phyloP scores from a whole-genome alignment of 2,113 vertebrate species.

The Cyprinodon variegatus region DNA sequence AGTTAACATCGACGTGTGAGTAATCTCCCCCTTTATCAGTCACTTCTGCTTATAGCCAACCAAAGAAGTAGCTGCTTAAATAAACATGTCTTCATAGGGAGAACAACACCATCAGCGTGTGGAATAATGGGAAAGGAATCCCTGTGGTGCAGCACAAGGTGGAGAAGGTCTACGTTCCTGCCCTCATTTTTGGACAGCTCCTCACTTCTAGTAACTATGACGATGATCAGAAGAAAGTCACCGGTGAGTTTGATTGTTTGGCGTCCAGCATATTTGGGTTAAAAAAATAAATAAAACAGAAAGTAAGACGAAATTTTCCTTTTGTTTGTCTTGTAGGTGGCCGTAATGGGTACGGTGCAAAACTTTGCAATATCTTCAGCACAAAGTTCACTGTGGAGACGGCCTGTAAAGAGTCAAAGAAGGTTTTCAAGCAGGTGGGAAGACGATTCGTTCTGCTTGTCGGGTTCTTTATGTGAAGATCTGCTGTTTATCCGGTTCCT shows the following conservation, averaged over 20 bases:
- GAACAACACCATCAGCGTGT: slow-evolving; percentile 93
- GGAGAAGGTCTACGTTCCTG: slow-evolving; percentile 96
- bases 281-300: not conserved
- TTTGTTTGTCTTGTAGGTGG: slow-evolving; percentile 82
- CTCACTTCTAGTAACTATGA: slow-evolving; percentile 98
- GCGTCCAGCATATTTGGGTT: too few species aligned
- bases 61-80: not conserved
- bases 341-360: slow-evolving; percentile 98
- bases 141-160: slow-evolving; percentile 97
- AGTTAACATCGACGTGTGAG: slow-evolving; percentile 93
- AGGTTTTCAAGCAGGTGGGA: slow-evolving; percentile 90
- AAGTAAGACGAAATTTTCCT: not conserved
- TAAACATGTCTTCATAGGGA: slow-evolving; percentile 78
- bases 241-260: slow-evolving; percentile 80
- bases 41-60: not conserved
- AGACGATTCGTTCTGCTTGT: accelerated
- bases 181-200: slow-evolving; percentile 98
- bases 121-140: slow-evolving; percentile 98
- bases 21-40: slow-evolving; percentile 37
- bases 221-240: slow-evolving; percentile 97
- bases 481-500: not conserved
- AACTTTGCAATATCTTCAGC: slow-evolving; percentile 98
- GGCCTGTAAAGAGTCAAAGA: slow-evolving; percentile 89
- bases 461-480: not conserved
- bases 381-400: slow-evolving; percentile 97